Conservation (phyloP, 1,140 invertebrate genomes). For the Arion vulgaris region DNA sequence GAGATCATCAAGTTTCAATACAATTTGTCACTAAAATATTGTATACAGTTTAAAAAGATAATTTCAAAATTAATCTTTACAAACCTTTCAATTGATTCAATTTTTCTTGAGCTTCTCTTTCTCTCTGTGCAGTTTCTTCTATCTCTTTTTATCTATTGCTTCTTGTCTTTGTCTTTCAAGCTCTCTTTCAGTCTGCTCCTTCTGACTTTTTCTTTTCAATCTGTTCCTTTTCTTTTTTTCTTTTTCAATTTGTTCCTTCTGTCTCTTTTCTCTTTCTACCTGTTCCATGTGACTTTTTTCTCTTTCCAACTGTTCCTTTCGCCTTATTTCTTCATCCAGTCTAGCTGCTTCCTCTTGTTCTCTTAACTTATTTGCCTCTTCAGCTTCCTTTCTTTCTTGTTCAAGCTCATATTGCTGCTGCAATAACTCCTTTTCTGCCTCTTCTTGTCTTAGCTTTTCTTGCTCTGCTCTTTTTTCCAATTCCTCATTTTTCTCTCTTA, state of each 20-base stretch:
- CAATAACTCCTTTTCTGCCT: conserved; percentile 32
- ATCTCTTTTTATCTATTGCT: background rate
- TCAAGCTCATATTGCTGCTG: background rate
- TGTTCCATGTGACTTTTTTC: conserved; percentile 13
- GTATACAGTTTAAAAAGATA: too few species aligned
- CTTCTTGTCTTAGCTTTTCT: conserved; percentile 26
- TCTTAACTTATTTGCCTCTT: background rate
- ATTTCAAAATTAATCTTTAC: background rate
- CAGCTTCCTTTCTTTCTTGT: background rate
- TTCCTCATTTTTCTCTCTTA: conserved; percentile 31
- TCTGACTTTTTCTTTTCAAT: background rate
- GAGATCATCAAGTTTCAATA: too few species aligned
- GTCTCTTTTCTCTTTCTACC: conserved; percentile 27
- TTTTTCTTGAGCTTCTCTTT: conserved; percentile 13
- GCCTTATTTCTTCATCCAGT: conserved; percentile 33
- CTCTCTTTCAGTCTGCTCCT: conserved; percentile 20
- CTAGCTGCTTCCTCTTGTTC: conserved; percentile 30
- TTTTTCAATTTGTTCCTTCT: background rate
- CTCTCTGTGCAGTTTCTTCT: background rate
- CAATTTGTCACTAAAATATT: too few species aligned
- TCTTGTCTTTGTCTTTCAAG: conserved; percentile 35
- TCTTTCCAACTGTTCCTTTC: conserved; percentile 27
- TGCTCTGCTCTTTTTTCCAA: conserved; percentile 34
- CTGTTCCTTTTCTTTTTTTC: background rate
- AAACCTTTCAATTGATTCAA: background rate